A percentile compares a stretch with the other conserved stretches of the same genome.
Evolutionary conservation across 2,113 vertebrate species (phyloP).

Genomic region (Cathartes aura): DNA sequence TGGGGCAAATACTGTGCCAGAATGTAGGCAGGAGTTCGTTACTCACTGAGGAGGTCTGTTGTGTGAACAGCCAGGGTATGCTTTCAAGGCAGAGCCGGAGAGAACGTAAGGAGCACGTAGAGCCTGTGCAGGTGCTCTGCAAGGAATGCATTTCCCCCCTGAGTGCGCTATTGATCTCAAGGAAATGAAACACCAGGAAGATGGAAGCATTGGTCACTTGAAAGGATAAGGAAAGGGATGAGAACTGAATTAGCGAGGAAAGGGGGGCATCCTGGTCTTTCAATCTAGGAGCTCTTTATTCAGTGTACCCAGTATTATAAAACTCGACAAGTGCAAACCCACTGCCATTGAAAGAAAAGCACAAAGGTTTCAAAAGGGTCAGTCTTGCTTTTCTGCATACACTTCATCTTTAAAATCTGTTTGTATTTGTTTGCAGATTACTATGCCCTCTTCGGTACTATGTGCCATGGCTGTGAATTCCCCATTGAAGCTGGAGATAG

Average conservation of each 20-base stretch:
- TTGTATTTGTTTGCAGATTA: slow-evolving; percentile 82
- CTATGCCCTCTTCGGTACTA: slow-evolving; percentile 91
- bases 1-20: not conserved
- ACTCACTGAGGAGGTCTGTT: not conserved
- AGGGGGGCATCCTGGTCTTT: not conserved
- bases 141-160: not conserved
- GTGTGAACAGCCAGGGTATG: not conserved
- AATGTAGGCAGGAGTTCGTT: not conserved
- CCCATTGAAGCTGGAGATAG: slow-evolving; percentile 97
- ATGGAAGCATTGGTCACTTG: not conserved
- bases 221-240: not conserved
- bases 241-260: not conserved
- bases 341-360: not conserved
- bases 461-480: slow-evolving; percentile 95
- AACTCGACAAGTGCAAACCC: not conserved
- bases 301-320: not conserved
- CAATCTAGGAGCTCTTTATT: not conserved
- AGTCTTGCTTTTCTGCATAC: not conserved
- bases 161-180: not conserved
- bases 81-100: not conserved
- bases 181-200: not conserved
- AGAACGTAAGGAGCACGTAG: rapidly evolving
- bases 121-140: rapidly evolving
- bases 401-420: not conserved
- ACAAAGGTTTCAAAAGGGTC: not conserved